These are phyloP conservation scores for Chaetorhynchus papuensis DNA, from an alignment of 2,113 vertebrate genomes.

Conservation along the genomic window DNA sequence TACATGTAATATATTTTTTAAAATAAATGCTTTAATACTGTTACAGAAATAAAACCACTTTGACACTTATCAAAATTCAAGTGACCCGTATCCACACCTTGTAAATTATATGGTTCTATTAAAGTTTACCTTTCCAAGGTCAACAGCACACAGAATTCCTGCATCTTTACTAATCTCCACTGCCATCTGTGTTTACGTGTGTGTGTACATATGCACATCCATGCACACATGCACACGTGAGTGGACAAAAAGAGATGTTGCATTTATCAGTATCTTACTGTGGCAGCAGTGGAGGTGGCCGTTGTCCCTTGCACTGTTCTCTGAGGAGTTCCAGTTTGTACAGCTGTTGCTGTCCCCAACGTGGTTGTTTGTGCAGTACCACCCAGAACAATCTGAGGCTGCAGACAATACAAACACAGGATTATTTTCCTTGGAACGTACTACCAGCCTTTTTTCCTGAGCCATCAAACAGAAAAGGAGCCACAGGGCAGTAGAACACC, in stretches of 20 bases:
- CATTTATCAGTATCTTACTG: constrained; percentile 72
- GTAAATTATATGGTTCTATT: background rate
- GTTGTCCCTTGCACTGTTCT: constrained; percentile 79
- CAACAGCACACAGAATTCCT: background rate
- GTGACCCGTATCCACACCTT: background rate
- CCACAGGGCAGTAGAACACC: background rate
- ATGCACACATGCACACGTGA: accelerated
- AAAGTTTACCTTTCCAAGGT: background rate
- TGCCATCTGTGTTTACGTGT: background rate
- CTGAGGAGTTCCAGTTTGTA: constrained; percentile 86
- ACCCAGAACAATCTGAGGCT: constrained; percentile 88
- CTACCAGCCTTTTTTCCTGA: background rate
- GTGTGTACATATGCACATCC: background rate
- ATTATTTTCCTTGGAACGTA: background rate
- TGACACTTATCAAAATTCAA: background rate
- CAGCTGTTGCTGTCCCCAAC: constrained; percentile 77
- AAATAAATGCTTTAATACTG: background rate
- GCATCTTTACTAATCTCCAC: background rate
- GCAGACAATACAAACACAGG: constrained; percentile 2
- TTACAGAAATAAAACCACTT: background rate
- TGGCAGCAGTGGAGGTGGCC: constrained; percentile 77
- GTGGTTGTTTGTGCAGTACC: constrained; percentile 78
- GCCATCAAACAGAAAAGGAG: background rate
- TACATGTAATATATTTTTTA: background rate
- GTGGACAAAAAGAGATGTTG: no score